phyloP scores from a whole-genome alignment of 2,888 invertebrate species.

The Amiota communis region DNA sequence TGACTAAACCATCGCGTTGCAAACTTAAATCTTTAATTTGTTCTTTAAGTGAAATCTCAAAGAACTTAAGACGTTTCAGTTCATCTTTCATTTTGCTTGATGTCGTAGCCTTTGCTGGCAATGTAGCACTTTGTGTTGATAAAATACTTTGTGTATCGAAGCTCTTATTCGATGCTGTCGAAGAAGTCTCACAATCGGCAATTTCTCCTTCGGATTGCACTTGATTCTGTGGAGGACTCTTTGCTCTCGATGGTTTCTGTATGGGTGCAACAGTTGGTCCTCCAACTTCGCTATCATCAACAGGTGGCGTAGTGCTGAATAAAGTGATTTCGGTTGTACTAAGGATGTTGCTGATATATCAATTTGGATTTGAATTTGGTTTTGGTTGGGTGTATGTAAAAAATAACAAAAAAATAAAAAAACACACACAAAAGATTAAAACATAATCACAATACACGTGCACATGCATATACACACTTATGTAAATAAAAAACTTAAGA shows the following conservation, averaged over 20 bases:
- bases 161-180: conserved; percentile 71
- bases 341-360: conserved; percentile 59
- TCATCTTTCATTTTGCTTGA: conserved; percentile 71
- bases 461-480: no score
- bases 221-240: conserved; percentile 57
- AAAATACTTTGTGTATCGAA: conserved; percentile 70
- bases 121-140: conserved; percentile 64
- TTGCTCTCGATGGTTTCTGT: conserved; percentile 60
- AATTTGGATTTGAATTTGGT: no score
- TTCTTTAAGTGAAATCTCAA: conserved; percentile 72
- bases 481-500: no score
- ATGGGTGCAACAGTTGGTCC: conserved; percentile 58
- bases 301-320: conserved; percentile 70
- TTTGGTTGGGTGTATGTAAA: no score
- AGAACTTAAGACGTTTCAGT: conserved; percentile 70
- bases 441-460: no score
- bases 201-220: conserved; percentile 57
- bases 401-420: no score
- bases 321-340: conserved; percentile 71
- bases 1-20: conserved; percentile 72
- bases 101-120: conserved; percentile 59
- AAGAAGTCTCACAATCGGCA: conserved; percentile 69
- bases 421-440: no score
- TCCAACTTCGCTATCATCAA: conserved; percentile 51
- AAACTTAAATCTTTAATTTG: conserved; percentile 71